Base-by-base conservation (phyloP, 2,113 vertebrate genomes). In the Dasyornis broadbenti region DNA sequence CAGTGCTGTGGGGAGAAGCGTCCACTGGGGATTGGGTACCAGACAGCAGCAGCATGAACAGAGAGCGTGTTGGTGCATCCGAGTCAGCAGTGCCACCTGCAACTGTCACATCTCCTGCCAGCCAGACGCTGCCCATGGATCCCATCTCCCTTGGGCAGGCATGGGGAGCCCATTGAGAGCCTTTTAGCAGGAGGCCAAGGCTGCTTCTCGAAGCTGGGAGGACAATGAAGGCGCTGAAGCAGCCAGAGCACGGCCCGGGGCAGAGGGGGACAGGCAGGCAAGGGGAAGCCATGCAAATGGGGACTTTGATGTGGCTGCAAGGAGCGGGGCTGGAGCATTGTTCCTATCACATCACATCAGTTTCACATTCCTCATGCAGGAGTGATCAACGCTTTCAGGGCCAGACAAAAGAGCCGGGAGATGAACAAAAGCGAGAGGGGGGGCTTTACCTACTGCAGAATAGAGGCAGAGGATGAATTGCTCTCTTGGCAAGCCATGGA, bases 281-380 rank as follows among this genome's bases (percentile, higher is more conserved):
- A 95, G 90, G 90, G 87, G 96, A 93, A 96, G 92, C 95, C 95
- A 96, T 96, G 96, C 89, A 96, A 94, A 96, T 94, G 56, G 93
- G 1, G 50, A 88, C 96, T 96, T 96, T 96, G 96, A 97, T 96
- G 95, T 96, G 94, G 53, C 96, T 91, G 39, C 30, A 31, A 94
- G 92, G 92, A 93, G 52, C 31, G 0, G 52, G 79, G 65, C 87
- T 88, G 71, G 54, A 89, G 90, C 94, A 92, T 92, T 96, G 95
- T 96, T 96, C 95, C 93, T 90, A 92, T 94, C 92, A 92, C 96
- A 96, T 96, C 95, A 95, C 95, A 96, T 96, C 94, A 93, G 94
- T 94, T 96, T 95, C 90, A 94, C 95, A 94, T 96, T 96, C 94
- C 96, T 97, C 95, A 96, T 96, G 95, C 94, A 96, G 96, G 86